Evolutionary conservation across 1,140 invertebrate genomes (phyloP).

Genomic region (Cyphomyrmex costatus): DNA sequence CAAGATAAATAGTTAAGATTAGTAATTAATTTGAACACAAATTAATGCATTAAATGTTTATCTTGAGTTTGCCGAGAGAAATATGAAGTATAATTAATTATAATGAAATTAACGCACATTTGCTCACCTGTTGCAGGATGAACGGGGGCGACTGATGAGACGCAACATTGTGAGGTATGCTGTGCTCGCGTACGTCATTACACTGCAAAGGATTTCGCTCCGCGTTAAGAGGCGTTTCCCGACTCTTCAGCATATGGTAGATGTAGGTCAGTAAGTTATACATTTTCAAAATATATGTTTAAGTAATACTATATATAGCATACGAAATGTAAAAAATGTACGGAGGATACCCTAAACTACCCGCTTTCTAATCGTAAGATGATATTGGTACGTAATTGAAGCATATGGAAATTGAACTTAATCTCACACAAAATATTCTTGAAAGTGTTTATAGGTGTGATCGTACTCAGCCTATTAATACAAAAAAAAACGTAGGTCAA

Average conservation of each 20-base stretch:
- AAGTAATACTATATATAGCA: background rate
- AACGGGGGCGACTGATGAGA: conserved; percentile 94
- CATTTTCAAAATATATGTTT: conserved; percentile 57
- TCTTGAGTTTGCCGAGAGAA: background rate
- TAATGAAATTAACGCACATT: background rate
- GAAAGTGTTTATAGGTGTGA: background rate
- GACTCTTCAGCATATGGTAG: conserved; percentile 95
- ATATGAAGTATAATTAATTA: background rate
- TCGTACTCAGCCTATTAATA: background rate
- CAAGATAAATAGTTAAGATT: background rate
- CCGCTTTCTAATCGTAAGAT: conserved; percentile 21
- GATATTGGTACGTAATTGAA: background rate
- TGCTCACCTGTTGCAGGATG: conserved; percentile 89
- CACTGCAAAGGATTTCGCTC: conserved; percentile 94
- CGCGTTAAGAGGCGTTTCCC: conserved; percentile 96
- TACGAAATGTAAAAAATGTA: background rate
- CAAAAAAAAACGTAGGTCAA: background rate
- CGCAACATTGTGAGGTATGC: conserved; percentile 96
- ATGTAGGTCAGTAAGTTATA: conserved; percentile 91
- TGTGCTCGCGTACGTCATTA: conserved; percentile 95
- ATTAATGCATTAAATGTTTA: background rate
- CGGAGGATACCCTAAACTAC: background rate
- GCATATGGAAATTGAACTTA: background rate
- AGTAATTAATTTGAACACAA: too few species aligned
- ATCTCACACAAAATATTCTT: background rate